Evolutionary conservation across 2,888 invertebrate species (phyloP), one percentile per base, ranked within the genome.

Genomic region (Hylaea fasciaria): DNA sequence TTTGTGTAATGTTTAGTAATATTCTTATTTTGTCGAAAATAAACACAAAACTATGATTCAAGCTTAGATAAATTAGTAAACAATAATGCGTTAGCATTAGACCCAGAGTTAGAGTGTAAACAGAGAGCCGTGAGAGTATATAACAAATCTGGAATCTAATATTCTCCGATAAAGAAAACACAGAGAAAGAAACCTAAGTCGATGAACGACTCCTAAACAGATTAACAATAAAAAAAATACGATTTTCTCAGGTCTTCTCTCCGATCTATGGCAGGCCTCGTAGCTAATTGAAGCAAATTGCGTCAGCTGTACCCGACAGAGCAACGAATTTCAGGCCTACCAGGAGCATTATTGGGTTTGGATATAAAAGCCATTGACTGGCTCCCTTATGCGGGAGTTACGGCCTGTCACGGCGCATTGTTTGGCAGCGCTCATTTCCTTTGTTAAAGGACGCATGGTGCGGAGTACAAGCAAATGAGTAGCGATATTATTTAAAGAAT

Each of bases 251-350:
- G 55, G 66, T 66, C 63, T 64, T 68, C 61, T 44, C 48, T 57
- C 59, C 47, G 41, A 50, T 22, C 22, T 22, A 22, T 41, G 56
- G 64, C 64, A 14, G 40, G 47, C 39, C 53, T 53, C 52, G 29
- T 65, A 50, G 64, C 66, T 65, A 66, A 72, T 71, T 70, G 69
- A 67, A 65, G 59, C 66, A 68, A 65, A 69, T 66, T 59, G 69
- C 72, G 70, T 68, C 73, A 73, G 71, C 72, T 73, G 73, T 43
- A 48, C n/a, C 48, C 58, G 70, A 69, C 71, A 65, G 66, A 58
- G 63, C 57, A 60, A 64, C 58, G 49, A 60, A 57, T 61, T 66
- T 62, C 64, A 53, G 56, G 49, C 64, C 60, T 45, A 65, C 55
- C 16, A 48, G 48, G 51, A 59, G 49, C 64, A 59, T 66, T 69